Percentiles rank a stretch among this genome's conserved stretches.
phyloP scores from a whole-genome alignment of 2,888 invertebrate genomes.

The Dolichomitus sp. region DNA sequence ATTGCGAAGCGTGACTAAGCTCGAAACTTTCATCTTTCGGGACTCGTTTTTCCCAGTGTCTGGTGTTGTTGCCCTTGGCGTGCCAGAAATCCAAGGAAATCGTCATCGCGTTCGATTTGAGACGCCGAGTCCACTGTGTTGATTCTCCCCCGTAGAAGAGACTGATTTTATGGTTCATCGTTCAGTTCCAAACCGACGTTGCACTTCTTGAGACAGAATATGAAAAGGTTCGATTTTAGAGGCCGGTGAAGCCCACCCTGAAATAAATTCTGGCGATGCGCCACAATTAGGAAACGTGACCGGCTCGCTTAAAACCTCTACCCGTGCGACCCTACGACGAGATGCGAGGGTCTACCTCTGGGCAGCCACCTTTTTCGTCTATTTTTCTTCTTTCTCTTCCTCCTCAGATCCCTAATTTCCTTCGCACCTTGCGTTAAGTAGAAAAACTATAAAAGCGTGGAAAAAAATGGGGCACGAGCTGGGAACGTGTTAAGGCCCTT shows the following conservation, averaged over 20 bases:
- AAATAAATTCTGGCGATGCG: constrained; percentile 76
- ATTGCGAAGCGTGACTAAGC: constrained; percentile 83
- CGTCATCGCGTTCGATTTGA: constrained; percentile 31
- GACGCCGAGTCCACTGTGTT: not conserved
- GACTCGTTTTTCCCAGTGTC: constrained; percentile 18
- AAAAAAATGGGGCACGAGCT: constrained; percentile 1
- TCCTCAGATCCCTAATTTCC: constrained; percentile 3
- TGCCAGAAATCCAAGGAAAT: constrained; percentile 31
- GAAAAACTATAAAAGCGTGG: constrained; percentile 22
- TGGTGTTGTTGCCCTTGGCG: constrained; percentile 23
- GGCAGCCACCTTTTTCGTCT: constrained; percentile 15
- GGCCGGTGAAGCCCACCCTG: constrained; percentile 67
- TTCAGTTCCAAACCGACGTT: constrained; percentile 22
- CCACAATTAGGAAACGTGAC: constrained; percentile 83
- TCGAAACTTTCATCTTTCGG: constrained; percentile 50
- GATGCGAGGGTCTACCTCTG: constrained; percentile 36
- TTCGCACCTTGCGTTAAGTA: constrained; percentile 16
- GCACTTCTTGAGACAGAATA: constrained; percentile 20
- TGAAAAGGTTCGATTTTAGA: constrained; percentile 13
- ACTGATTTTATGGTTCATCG: not conserved
- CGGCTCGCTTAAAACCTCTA: constrained; percentile 62
- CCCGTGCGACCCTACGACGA: constrained; percentile 38
- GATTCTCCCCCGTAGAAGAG: not conserved
- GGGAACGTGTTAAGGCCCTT: not conserved
- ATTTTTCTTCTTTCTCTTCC: constrained; percentile 16